These are phyloP conservation scores for Mactromeris polynyma DNA, from an alignment of 2,888 invertebrate genomes.

Conservation along the genomic window DNA sequence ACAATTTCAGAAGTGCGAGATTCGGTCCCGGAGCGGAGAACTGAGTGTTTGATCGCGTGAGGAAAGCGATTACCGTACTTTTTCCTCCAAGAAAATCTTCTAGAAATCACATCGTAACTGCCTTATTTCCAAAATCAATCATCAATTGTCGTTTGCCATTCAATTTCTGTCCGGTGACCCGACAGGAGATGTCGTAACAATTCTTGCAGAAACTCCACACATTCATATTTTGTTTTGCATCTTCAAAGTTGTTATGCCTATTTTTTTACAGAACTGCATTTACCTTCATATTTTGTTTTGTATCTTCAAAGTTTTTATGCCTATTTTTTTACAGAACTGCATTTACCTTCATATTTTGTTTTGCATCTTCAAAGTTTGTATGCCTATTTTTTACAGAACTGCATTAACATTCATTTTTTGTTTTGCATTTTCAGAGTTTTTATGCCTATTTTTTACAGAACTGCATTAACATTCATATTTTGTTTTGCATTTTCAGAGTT, in stretches of 20 bases:
- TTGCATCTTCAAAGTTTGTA: no score
- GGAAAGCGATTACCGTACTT: neutral
- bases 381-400: no score
- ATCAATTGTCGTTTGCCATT: neutral
- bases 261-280: no score
- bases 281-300: neutral
- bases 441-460: no score
- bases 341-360: no score
- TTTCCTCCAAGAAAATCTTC: neutral
- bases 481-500: no score
- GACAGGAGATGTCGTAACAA: neutral
- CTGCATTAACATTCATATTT: no score
- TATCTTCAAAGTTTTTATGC: no score
- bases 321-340: no score
- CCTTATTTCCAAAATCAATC: constrained; percentile 4
- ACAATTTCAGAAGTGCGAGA: neutral
- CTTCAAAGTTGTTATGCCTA: no score
- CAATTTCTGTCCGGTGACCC: neutral
- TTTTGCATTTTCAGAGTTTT: no score
- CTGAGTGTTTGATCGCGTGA: constrained; percentile 4
- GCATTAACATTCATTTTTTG: no score
- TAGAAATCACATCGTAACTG: neutral
- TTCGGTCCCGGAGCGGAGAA: neutral
- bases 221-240: neutral
- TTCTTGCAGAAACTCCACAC: neutral